Base-by-base conservation (phyloP, 2,113 vertebrate species). In the Platysternon megacephalum region DNA sequence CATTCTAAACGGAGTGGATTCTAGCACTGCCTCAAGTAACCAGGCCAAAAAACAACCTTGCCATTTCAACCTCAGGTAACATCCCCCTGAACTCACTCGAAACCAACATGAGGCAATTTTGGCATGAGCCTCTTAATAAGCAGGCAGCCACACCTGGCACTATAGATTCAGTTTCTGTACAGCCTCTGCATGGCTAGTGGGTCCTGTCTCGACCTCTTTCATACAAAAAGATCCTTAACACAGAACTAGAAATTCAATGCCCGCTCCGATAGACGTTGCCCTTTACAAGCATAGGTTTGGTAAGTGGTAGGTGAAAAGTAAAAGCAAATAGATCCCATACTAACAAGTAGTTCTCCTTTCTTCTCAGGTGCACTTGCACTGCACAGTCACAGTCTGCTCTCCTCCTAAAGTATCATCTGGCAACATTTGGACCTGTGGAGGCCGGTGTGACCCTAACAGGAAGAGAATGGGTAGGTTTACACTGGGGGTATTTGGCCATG, bases 211-310 rank as follows among this genome's bases (percentile, higher is more conserved):
- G 86, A 85, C 79, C 89, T 95, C 95, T 91, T 80, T 92, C 53
- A 95, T 92, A 94, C 91, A 87, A 96, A 95, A 35, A 95, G 49
- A 90, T 87, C 93, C 86, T 95, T 89, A 65, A 86, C 90, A 94
- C 56, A 61, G 88, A 19, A 90, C 84, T 46, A 86, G 81, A 97
- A 94, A 95, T 65, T 82, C 89, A 88, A 89, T 51, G 89, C 56
- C 96, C 49, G 32, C 87, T 95, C 85, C 89, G 44, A 52, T 85
- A 83, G 83, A 95, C 88, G 39, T 39, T 85, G 56, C n/a, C 2
- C 0, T 51, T 26, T 61, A 85, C 65, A 88, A 91, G 68, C 48
- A n/a, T 46, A 87, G 72, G 19, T 84, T 14, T 95, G 72, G 83
- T 87, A 76, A 88, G 82, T 44, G n/a, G 13, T 0, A 1, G 61